These are phyloP conservation scores for Thumatha senex DNA, from an alignment of 2,888 invertebrate species.

Conservation along the genomic window DNA sequence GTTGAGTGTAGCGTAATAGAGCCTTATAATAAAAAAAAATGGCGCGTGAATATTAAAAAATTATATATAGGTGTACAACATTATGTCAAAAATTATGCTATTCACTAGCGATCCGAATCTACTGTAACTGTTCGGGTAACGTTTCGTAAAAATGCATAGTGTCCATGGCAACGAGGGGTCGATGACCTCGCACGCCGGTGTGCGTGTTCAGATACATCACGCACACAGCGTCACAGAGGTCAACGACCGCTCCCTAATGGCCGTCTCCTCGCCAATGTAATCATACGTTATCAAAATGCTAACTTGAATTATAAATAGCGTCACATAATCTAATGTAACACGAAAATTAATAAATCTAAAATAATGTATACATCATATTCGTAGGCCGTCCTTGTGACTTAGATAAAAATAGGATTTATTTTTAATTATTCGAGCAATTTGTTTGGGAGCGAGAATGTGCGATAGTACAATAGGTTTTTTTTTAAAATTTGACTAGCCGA, in stretches of 20 bases:
- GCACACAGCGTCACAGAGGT: constrained; percentile 32
- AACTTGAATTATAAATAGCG: constrained; percentile 65
- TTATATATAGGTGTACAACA: constrained; percentile 49
- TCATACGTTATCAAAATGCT: constrained; percentile 64
- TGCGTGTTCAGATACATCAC: background rate
- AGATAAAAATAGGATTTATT: constrained; percentile 46
- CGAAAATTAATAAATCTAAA: constrained; percentile 50
- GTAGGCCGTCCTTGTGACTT: constrained; percentile 76
- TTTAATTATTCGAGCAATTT: constrained; percentile 27
- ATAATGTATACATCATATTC: constrained; percentile 62
- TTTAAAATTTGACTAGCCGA: constrained; percentile 72
- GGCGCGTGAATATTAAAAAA: constrained; percentile 59
- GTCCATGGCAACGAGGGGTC: constrained; percentile 47
- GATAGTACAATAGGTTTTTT: constrained; percentile 23
- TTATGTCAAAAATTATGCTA: constrained; percentile 64
- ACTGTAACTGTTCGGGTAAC: constrained; percentile 73
- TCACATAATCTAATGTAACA: constrained; percentile 42
- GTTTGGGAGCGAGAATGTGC: constrained; percentile 26
- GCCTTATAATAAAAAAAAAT: constrained; percentile 52
- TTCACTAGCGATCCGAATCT: constrained; percentile 74
- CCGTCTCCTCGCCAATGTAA: constrained; percentile 47
- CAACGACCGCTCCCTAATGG: constrained; percentile 52
- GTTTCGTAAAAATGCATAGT: constrained; percentile 57
- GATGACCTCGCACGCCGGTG: constrained; percentile 13
- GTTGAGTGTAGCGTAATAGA: constrained; percentile 11